Conservation (phyloP, 2,797 vertebrate species). For the Paedocypris micromegethes region DNA sequence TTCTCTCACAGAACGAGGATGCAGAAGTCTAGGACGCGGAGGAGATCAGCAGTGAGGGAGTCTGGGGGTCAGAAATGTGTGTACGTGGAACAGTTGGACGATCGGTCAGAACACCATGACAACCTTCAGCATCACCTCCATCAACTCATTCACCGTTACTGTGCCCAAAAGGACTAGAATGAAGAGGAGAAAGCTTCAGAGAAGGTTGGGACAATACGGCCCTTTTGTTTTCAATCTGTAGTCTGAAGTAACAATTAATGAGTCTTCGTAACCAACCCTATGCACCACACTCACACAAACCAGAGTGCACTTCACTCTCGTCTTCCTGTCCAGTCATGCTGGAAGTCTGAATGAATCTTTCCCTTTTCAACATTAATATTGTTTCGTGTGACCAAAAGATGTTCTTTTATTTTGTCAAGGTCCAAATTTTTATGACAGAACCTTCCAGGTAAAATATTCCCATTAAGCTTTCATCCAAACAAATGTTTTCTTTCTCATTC, state of each 20-base stretch:
- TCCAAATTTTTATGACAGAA: too few species aligned
- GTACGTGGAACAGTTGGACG: constrained; percentile 73
- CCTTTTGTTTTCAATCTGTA: constrained; percentile 12
- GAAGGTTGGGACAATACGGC: constrained; percentile 25
- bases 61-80: constrained; percentile 66
- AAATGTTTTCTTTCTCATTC: constrained; percentile 8
- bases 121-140: constrained; percentile 81
- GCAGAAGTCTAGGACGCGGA: constrained; percentile 59
- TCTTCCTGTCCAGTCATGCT: constrained; percentile 59
- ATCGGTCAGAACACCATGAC: constrained; percentile 65
- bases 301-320: constrained; percentile 62
- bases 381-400: constrained; percentile 87
- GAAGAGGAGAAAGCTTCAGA: constrained; percentile 51
- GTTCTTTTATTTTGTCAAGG: constrained; percentile 52
- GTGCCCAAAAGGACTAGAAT: constrained; percentile 51
- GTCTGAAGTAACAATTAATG: constrained; percentile 31
- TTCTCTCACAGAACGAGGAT: constrained; percentile 55
- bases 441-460: too few species aligned
- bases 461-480: not conserved
- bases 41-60: constrained; percentile 79
- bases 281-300: constrained; percentile 70
- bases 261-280: constrained; percentile 56
- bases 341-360: constrained; percentile 39
- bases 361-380: constrained; percentile 12
- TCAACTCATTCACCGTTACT: constrained; percentile 80